Percentiles rank a stretch among this genome's conserved stretches.
Conservation (phyloP, 2,797 vertebrate species). For the Chromis chromis region DNA sequence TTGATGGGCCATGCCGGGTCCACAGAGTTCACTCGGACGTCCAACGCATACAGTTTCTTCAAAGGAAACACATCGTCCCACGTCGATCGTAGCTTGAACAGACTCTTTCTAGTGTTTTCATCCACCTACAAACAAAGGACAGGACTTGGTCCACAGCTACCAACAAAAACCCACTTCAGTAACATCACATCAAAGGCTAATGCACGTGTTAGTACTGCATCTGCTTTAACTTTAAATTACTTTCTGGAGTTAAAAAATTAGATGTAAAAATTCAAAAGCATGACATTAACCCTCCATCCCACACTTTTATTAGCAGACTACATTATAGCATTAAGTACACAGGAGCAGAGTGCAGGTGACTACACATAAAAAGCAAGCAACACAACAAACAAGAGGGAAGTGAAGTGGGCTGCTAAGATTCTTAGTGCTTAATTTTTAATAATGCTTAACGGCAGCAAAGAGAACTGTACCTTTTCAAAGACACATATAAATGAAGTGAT, state of each 20-base stretch:
- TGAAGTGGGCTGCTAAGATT: conserved; percentile 41
- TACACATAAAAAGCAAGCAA: conserved; percentile 66
- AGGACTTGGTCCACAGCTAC: conserved; percentile 86
- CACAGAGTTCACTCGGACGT: conserved; percentile 94
- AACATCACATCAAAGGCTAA: conserved; percentile 15
- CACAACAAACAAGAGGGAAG: conserved; percentile 58
- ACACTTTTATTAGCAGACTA: conserved; percentile 56
- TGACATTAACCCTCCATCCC: conserved; percentile 11
- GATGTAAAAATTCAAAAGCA: not conserved
- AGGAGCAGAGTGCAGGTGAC: conserved; percentile 50
- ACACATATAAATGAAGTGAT: conserved; percentile 99
- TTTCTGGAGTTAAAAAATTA: too few species aligned
- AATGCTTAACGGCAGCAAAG: conserved; percentile 61
- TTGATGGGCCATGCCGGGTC: conserved; percentile 99
- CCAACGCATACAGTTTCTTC: conserved; percentile 96
- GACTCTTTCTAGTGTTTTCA: conserved; percentile 98
- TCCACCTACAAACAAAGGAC: conserved; percentile 96
- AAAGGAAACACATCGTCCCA: conserved; percentile 98
- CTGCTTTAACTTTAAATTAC: too few species aligned
- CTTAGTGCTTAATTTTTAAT: conserved; percentile 40
- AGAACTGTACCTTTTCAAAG: conserved; percentile 99
- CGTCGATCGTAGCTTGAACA: conserved; percentile 98
- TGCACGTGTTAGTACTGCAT: not conserved
- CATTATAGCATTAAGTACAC: conserved; percentile 10
- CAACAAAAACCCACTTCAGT: conserved; percentile 35